Evolutionary conservation across 2,797 vertebrate species (phyloP).

Genomic region (Leontopithecus rosalia): DNA sequence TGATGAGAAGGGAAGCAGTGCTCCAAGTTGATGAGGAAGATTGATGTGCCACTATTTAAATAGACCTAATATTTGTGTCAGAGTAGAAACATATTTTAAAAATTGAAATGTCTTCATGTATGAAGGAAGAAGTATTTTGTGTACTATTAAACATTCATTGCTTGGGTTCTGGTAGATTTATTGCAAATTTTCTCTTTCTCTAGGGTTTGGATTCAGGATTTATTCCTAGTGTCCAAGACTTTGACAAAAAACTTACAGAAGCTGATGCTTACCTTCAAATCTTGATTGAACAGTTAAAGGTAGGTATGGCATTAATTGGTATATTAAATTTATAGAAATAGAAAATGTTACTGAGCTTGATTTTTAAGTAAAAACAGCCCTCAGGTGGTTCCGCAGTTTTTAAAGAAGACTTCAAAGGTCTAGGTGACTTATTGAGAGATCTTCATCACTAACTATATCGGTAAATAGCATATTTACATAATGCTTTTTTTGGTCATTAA

Average conservation of each 20-base stretch:
- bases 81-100: conserved; percentile 25
- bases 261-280: conserved; percentile 99
- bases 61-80: conserved; percentile 4
- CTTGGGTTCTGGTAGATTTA: background rate
- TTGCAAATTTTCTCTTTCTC: conserved; percentile 64
- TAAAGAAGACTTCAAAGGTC: conserved; percentile 37
- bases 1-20: background rate
- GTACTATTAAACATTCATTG: conserved; percentile 11
- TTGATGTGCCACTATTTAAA: background rate
- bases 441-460: conserved; percentile 1
- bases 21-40: background rate
- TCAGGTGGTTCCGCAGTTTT: background rate
- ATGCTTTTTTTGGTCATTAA: background rate
- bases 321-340: conserved; percentile 3
- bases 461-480: background rate
- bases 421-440: background rate
- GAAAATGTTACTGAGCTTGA: background rate
- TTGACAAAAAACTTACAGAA: conserved; percentile 98
- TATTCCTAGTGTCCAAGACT: conserved; percentile 98
- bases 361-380: background rate
- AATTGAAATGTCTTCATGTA: background rate
- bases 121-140: conserved; percentile 29
- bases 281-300: conserved; percentile 98
- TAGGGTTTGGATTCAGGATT: conserved; percentile 97
- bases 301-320: conserved; percentile 88